These are phyloP conservation scores for Lobophora halterata DNA, from an alignment of 2,888 invertebrate species.

Conservation along the genomic window DNA sequence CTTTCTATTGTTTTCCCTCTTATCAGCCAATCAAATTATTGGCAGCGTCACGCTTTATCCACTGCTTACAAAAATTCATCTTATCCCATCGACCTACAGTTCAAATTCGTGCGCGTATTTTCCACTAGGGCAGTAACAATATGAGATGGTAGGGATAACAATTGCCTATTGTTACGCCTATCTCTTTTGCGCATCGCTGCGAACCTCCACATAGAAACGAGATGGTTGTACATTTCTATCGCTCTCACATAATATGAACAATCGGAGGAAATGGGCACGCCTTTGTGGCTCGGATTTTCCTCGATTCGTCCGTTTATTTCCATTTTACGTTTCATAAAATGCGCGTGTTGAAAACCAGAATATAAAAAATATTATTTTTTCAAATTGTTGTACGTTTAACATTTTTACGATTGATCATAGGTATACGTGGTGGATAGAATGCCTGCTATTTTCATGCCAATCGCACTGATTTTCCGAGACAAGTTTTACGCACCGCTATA, in stretches of 20 bases:
- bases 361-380: slow-evolving; percentile 13
- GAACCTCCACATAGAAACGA: slow-evolving; percentile 53
- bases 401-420: background rate
- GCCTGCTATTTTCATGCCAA: background rate
- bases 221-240: slow-evolving; percentile 43
- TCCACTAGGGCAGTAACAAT: slow-evolving; percentile 57
- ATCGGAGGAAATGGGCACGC: slow-evolving; percentile 58
- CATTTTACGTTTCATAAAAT: slow-evolving; percentile 41
- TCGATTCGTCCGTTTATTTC: slow-evolving; percentile 56
- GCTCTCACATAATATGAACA: slow-evolving; percentile 63
- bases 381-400: background rate
- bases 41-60: slow-evolving; percentile 44
- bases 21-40: slow-evolving; percentile 75
- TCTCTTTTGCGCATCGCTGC: slow-evolving; percentile 71
- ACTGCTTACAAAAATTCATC: slow-evolving; percentile 37
- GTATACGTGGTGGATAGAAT: background rate
- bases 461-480: background rate
- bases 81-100: slow-evolving; percentile 30
- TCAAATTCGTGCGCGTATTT: slow-evolving; percentile 43
- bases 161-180: slow-evolving; percentile 78
- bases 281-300: slow-evolving; percentile 66
- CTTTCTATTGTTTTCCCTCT: slow-evolving; percentile 71
- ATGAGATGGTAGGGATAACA: slow-evolving; percentile 71
- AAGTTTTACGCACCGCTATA: background rate
- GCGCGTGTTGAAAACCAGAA: slow-evolving; percentile 50